These are phyloP conservation scores for Uria lomvia DNA, from an alignment of 2,113 vertebrate genomes.

Conservation along the genomic window DNA sequence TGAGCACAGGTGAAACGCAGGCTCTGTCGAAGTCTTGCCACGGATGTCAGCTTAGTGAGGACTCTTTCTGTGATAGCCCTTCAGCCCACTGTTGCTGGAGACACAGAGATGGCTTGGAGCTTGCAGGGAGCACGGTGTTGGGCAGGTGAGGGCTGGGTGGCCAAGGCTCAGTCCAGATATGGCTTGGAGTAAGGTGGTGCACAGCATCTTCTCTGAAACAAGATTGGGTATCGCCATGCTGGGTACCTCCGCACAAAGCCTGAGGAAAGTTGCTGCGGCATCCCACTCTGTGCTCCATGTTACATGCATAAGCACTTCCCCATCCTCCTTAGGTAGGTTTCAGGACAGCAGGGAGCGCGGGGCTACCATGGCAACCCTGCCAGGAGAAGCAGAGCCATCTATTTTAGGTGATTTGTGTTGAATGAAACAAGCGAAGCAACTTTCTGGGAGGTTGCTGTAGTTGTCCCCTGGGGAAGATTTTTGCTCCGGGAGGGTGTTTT, in stretches of 20 bases:
- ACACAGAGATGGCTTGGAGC: neutral
- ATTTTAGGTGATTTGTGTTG: neutral
- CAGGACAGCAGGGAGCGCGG: neutral
- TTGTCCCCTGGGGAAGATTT: neutral
- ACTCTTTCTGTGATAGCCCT: neutral
- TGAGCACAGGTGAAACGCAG: neutral
- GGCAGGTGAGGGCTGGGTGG: neutral
- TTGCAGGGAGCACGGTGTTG: neutral
- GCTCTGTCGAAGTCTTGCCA: neutral
- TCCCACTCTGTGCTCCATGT: neutral
- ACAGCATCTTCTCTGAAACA: neutral
- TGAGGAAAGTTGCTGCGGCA: neutral
- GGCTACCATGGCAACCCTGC: neutral
- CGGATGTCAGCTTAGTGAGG: rapidly evolving
- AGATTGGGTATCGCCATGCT: rapidly evolving
- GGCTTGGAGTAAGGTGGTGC: neutral
- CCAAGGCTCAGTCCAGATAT: neutral
- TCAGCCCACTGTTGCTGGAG: neutral
- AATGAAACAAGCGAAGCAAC: neutral
- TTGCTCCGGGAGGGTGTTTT: neutral
- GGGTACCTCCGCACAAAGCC: neutral
- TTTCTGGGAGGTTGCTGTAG: neutral
- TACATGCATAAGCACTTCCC: neutral
- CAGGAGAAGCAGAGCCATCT: neutral
- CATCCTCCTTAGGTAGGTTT: neutral